Conservation (phyloP, 2,888 invertebrate species). For the Philaethria dido region DNA sequence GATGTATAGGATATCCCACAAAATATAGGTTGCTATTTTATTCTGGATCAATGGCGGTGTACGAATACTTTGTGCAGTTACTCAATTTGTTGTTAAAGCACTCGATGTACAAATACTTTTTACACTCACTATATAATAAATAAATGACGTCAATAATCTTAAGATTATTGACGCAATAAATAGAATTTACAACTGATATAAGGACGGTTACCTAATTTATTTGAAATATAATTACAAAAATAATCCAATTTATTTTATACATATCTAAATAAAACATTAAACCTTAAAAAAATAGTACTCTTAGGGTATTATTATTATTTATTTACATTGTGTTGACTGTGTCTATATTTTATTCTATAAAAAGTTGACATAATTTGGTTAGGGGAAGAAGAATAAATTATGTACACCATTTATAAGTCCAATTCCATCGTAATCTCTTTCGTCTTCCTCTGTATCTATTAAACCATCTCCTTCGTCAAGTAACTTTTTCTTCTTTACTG, state of each 20-base stretch:
- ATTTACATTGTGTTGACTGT: neutral
- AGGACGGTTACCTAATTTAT: neutral
- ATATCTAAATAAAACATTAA: neutral
- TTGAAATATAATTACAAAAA: neutral
- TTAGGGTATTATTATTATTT: neutral
- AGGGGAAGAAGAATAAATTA: neutral
- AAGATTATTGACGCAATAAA: neutral
- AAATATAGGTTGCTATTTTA: too few relatives aligned
- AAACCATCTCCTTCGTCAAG: conserved; percentile 34
- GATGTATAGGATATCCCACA: too few relatives aligned
- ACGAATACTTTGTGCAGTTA: too few relatives aligned
- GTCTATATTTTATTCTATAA: neutral
- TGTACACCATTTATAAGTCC: conserved; percentile 29
- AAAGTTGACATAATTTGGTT: neutral
- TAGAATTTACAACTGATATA: neutral
- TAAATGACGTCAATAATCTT: neutral
- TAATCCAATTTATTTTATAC: neutral
- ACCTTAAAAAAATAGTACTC: neutral
- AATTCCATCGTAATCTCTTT: conserved; percentile 16
- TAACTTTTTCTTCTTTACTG: conserved; percentile 24
- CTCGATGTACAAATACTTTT: too few relatives aligned
- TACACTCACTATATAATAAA: neutral
- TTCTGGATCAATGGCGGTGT: too few relatives aligned
- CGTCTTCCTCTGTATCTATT: neutral
- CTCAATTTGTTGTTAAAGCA: too few relatives aligned